Percentiles rank a stretch among this genome's conserved stretches.
These are phyloP conservation scores for Maylandia zebra DNA, from an alignment of 2,113 vertebrate species.

Conservation along the genomic window DNA sequence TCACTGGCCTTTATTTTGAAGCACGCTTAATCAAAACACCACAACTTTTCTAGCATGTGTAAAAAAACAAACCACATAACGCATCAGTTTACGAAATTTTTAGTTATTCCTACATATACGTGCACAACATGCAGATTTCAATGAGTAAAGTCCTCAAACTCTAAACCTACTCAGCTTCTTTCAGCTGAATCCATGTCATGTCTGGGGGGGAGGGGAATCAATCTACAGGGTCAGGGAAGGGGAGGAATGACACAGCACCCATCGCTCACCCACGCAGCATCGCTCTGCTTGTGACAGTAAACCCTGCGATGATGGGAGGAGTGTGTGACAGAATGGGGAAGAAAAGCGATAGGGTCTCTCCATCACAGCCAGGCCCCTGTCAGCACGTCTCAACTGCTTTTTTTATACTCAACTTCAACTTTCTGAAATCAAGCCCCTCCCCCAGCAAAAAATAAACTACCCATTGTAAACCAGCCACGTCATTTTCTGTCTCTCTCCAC, in stretches of 20 bases:
- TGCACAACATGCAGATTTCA: not conserved
- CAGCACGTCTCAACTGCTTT: not conserved
- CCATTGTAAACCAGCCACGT: not conserved
- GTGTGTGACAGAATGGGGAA: constrained; percentile 14
- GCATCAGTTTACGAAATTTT: not conserved
- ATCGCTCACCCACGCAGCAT: not conserved
- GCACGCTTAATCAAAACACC: not conserved
- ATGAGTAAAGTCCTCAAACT: not conserved
- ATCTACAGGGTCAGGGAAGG: constrained; percentile 23
- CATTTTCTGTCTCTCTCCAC: not conserved
- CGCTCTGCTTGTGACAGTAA: constrained; percentile 9
- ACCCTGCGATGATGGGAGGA: constrained; percentile 26
- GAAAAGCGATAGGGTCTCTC: constrained; percentile 12
- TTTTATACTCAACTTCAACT: not conserved
- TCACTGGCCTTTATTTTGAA: not conserved
- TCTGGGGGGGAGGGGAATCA: constrained; percentile 12
- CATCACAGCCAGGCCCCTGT: constrained; percentile 33
- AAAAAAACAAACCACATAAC: not conserved
- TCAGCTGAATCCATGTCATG: not conserved
- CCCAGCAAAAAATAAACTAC: not conserved
- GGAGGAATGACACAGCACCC: constrained; percentile 1
- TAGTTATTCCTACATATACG: not conserved
- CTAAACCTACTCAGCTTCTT: not conserved
- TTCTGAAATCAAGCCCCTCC: not conserved
- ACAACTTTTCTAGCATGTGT: not conserved